A percentile compares a stretch with the other conserved stretches of the same genome.
phyloP scores from a whole-genome alignment of 35 echinoderm and acorn worm species.

The Strongylocentrotus purpuratus region DNA sequence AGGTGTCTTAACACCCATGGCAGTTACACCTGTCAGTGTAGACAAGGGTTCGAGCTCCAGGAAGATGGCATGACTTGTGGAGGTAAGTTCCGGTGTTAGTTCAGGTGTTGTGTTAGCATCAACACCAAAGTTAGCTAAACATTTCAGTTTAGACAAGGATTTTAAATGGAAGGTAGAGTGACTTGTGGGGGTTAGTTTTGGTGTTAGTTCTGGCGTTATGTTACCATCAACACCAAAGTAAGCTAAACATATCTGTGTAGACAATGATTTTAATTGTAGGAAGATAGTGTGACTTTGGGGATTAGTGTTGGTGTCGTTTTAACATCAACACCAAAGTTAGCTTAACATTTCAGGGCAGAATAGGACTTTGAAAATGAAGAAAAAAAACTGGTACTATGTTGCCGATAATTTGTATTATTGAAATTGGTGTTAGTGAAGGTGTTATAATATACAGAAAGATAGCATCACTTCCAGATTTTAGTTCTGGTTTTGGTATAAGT shows the following conservation, averaged over 20 bases:
- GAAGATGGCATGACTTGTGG: conserved; percentile 78
- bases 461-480: too few relatives aligned
- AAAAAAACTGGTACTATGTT: conserved; percentile 72
- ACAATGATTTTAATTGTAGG: conserved; percentile 52
- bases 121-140: conserved; percentile 86
- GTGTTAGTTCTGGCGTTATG: too few relatives aligned
- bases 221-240: conserved; percentile 64
- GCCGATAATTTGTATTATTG: neutral
- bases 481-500: too few relatives aligned
- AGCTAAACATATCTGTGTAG: conserved; percentile 78
- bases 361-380: conserved; percentile 63
- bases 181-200: conserved; percentile 79
- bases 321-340: neutral
- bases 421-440: too few relatives aligned
- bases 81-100: conserved; percentile 70
- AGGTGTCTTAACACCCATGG: conserved; percentile 89
- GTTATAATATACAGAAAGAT: too few relatives aligned
- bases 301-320: neutral
- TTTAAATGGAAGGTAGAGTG: conserved; percentile 63
- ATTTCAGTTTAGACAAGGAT: conserved; percentile 77
- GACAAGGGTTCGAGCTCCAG: conserved; percentile 68
- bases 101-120: neutral
- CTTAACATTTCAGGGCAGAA: conserved; percentile 19
- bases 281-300: conserved; percentile 70
- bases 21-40: conserved; percentile 85